Evolutionary conservation across 2,797 vertebrate species (phyloP), one percentile per base, ranked within the genome.

Genomic region (Acanthurus tractus): DNA sequence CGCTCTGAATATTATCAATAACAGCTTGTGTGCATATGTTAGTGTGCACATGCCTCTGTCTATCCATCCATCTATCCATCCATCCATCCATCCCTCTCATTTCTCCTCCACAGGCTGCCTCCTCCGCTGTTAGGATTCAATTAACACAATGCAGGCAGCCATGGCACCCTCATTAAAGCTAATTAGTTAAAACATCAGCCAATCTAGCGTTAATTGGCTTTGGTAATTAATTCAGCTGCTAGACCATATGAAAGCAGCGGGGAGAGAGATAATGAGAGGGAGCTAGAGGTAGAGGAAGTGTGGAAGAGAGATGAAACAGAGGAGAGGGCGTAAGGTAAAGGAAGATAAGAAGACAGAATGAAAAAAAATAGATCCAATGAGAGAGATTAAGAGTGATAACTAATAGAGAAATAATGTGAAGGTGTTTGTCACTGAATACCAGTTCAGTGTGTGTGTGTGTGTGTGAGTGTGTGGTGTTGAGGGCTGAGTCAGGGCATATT

Each of bases 131-230:
- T 95, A 96, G 96, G 96, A 96, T 97, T 97, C 97, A 98, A 97
- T 98, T 98, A 97, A 96, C 96, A 96, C 95, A 8, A 90, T 94
- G 96, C 97, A 96, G 95, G 96, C 95, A 96, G 96, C 96, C 96
- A 96, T 96, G 94, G 96, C 96, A 96, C 94, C 96, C 96, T 96
- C 96, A 97, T 99, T 99, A 99, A 96, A 96, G 96, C 96, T 97
- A 98, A 99, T 99, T 99, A 99, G 98, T 98, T 99, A 99, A 99
- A 99, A 98, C 98, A 99, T 99, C 97, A 96, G 96, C 96, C 97
- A 97, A 97, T 98, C 98, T 97, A 98, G 95, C 97, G 95, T 96
- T 98, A 98, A 98, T 99, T 97, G 97, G 96, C 96, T 97, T 96
- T 96, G 96, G 97, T 99, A 99, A 99, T 99, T 98, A 99, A 99